phyloP scores from a whole-genome alignment of 2,888 invertebrate genomes.

The Caenorhabditis japonica region DNA sequence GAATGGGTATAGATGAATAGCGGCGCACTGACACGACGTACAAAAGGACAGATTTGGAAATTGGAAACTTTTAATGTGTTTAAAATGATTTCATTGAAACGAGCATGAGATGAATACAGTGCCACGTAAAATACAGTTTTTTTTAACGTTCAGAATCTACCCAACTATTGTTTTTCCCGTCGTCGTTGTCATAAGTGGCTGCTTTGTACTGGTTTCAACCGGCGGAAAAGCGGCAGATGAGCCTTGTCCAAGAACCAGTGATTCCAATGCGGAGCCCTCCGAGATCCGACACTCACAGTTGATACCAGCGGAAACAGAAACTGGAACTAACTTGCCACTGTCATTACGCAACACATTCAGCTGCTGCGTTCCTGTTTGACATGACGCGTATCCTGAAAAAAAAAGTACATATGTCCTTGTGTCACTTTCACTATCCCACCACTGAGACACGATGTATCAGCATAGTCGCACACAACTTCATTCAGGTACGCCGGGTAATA shows the following conservation, averaged over 20 bases:
- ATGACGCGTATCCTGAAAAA: constrained; percentile 51
- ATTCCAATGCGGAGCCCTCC: constrained; percentile 33
- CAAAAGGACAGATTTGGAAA: constrained; percentile 13
- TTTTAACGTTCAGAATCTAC: no score
- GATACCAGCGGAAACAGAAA: constrained; percentile 48
- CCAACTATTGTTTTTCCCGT: no score
- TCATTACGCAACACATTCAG: constrained; percentile 53
- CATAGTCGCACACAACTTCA: constrained; percentile 55
- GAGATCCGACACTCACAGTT: constrained; percentile 48
- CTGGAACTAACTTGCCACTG: constrained; percentile 42
- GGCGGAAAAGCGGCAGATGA: constrained; percentile 27
- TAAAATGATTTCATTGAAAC: no score
- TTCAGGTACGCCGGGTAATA: constrained; percentile 58
- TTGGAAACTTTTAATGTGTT: no score
- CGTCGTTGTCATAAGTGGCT: constrained; percentile 5
- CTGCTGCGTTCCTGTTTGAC: constrained; percentile 51
- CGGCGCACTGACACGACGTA: constrained; percentile 12
- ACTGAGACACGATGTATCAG: constrained; percentile 48
- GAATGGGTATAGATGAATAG: no score
- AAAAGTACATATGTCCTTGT: constrained; percentile 5
- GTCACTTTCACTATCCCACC: constrained; percentile 27
- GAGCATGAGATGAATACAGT: no score
- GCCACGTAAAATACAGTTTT: no score
- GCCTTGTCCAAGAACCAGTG: constrained; percentile 45
- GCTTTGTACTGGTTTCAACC: constrained; percentile 30